Conservation (phyloP, 2,797 vertebrate species). For the Threskiornis aethiopicus region DNA sequence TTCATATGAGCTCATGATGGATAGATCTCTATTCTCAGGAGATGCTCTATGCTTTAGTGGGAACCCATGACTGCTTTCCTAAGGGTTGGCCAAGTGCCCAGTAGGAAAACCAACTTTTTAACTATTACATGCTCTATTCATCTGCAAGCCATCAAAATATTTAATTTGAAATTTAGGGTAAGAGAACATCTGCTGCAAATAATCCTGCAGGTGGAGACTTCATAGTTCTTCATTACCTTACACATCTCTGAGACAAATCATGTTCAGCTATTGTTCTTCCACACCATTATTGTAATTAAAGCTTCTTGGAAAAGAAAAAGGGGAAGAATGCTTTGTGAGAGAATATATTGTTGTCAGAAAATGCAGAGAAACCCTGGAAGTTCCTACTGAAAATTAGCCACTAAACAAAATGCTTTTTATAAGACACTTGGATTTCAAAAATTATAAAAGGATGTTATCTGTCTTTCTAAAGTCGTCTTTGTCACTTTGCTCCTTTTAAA, state of each 20-base stretch:
- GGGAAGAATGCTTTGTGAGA: not conserved
- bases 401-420: not conserved
- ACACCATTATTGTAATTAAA: not conserved
- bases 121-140: not conserved
- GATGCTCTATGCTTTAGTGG: not conserved
- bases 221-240: not conserved
- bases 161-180: not conserved
- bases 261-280: not conserved
- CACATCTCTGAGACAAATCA: not conserved
- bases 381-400: not conserved
- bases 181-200: not conserved
- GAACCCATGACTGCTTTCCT: not conserved
- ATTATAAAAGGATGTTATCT: not conserved
- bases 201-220: not conserved
- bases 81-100: not conserved
- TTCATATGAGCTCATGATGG: not conserved
- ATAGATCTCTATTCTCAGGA: constrained; percentile 22
- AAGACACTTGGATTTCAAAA: not conserved
- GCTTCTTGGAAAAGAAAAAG: not conserved
- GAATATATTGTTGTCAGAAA: not conserved
- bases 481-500: not conserved
- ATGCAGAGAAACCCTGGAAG: not conserved
- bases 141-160: not conserved
- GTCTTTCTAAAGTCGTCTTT: not conserved
- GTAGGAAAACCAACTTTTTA: not conserved